These are phyloP conservation scores for Philhelius pedissequus DNA, from an alignment of 2,888 invertebrate genomes.

Conservation along the genomic window DNA sequence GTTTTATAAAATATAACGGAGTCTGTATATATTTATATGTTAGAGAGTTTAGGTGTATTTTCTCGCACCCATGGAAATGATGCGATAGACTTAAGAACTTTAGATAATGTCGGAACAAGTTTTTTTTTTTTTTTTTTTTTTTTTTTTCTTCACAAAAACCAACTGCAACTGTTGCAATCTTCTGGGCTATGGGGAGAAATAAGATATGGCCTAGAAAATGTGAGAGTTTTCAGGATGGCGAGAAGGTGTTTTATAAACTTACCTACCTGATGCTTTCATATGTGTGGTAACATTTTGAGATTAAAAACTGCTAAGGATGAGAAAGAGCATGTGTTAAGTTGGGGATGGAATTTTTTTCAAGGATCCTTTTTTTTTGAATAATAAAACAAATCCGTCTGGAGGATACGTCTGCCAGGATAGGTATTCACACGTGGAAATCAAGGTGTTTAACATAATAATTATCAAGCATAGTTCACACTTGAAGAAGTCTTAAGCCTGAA, in stretches of 20 bases:
- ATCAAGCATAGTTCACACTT: no score
- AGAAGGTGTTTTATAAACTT: background rate
- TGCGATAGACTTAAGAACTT: background rate
- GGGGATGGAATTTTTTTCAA: background rate
- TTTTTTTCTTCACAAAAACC: background rate
- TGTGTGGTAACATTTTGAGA: background rate
- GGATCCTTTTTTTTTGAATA: background rate
- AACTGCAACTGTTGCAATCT: background rate
- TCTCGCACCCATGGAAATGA: background rate
- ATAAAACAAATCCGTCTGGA: background rate
- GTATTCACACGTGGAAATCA: no score
- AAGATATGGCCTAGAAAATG: background rate
- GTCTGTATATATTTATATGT: background rate
- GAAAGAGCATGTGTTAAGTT: background rate
- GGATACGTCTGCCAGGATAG: no score
- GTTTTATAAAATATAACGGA: background rate
- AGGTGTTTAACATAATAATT: no score
- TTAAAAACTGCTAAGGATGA: background rate
- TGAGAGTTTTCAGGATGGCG: background rate
- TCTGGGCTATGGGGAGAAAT: background rate
- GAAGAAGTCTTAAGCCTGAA: no score
- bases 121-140: no score
- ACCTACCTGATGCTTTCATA: background rate
- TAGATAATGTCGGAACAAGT: conserved; percentile 1
- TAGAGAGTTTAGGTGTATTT: background rate